Evolutionary conservation across 2,113 vertebrate species (phyloP).

Genomic region (Morone chrysops): DNA sequence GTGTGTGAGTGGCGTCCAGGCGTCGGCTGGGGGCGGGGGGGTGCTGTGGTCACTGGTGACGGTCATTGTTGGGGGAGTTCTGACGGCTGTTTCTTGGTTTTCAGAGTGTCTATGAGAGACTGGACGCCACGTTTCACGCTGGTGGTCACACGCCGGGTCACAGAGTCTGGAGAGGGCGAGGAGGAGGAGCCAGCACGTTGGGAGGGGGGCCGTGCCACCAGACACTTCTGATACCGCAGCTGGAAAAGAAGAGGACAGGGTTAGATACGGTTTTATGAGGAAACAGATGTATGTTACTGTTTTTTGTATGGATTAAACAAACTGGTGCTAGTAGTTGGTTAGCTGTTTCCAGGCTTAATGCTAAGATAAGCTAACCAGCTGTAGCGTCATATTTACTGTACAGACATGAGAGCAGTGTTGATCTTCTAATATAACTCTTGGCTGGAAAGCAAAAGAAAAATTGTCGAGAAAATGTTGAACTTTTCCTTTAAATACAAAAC

Average conservation of each 20-base stretch:
- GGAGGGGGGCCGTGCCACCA: slow-evolving; percentile 93
- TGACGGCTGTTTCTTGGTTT: slow-evolving; percentile 93
- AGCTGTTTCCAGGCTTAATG: too few relatives aligned
- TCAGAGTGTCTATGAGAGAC: slow-evolving; percentile 99
- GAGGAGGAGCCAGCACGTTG: slow-evolving; percentile 89
- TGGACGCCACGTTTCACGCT: slow-evolving; percentile 96
- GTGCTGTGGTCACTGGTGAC: slow-evolving; percentile 52
- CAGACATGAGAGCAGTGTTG: too few relatives aligned
- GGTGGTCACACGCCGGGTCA: slow-evolving; percentile 94
- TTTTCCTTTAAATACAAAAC: neutral
- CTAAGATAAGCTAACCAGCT: too few relatives aligned
- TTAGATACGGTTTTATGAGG: neutral
- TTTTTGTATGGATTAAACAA: too few relatives aligned
- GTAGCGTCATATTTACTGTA: too few relatives aligned
- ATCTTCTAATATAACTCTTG: too few relatives aligned
- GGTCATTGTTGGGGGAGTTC: slow-evolving; percentile 91
- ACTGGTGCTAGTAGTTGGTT: too few relatives aligned
- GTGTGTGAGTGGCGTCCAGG: slow-evolving; percentile 71
- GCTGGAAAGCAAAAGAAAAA: too few relatives aligned
- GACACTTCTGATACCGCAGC: slow-evolving; percentile 98
- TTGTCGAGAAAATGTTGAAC: neutral
- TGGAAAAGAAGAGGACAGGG: slow-evolving; percentile 71
- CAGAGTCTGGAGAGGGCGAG: slow-evolving; percentile 89
- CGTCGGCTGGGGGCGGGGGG: neutral
- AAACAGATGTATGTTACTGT: neutral